Conservation (phyloP, 2,888 invertebrate genomes). For the Cyrtodaria siliqua region DNA sequence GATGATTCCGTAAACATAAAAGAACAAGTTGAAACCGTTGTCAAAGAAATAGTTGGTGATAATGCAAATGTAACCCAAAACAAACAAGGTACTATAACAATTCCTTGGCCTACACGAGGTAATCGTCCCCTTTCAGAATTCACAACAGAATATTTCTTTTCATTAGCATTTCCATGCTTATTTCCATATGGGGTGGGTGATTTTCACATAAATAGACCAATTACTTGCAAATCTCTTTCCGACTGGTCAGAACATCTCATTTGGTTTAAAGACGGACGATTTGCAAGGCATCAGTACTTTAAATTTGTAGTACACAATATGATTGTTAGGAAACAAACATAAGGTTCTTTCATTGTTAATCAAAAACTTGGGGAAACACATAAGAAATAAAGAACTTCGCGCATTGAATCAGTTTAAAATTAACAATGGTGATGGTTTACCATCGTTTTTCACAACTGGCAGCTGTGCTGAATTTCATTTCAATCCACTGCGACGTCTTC, state of each 20-base stretch:
- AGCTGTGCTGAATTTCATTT: conserved; percentile 71
- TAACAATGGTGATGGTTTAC: conserved; percentile 53
- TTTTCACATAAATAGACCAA: conserved; percentile 43
- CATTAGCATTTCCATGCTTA: conserved; percentile 65
- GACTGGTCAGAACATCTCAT: conserved; percentile 58
- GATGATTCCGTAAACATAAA: conserved; percentile 21
- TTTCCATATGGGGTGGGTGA: conserved; percentile 38
- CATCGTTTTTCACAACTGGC: conserved; percentile 67
- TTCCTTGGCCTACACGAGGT: conserved; percentile 50
- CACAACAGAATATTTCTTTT: conserved; percentile 48
- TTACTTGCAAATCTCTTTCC: conserved; percentile 35
- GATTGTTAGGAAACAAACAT: conserved; percentile 57
- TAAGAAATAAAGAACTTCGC: conserved; percentile 42
- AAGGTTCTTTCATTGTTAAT: conserved; percentile 22
- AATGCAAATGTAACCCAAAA: conserved; percentile 16
- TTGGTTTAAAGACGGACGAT: conserved; percentile 48
- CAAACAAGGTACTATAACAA: conserved; percentile 29
- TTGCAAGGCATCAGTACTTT: conserved; percentile 35
- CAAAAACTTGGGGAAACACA: not conserved
- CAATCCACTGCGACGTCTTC: conserved; percentile 58
- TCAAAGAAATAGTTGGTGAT: conserved; percentile 23
- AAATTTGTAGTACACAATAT: conserved; percentile 22
- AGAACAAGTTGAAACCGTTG: conserved; percentile 21
- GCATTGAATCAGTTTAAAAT: conserved; percentile 56
- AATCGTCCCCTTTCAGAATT: conserved; percentile 42